A percentile compares a stretch with the other conserved stretches of the same genome.
phyloP scores from a whole-genome alignment of 2,113 vertebrate genomes.

The Tapirus terrestris region DNA sequence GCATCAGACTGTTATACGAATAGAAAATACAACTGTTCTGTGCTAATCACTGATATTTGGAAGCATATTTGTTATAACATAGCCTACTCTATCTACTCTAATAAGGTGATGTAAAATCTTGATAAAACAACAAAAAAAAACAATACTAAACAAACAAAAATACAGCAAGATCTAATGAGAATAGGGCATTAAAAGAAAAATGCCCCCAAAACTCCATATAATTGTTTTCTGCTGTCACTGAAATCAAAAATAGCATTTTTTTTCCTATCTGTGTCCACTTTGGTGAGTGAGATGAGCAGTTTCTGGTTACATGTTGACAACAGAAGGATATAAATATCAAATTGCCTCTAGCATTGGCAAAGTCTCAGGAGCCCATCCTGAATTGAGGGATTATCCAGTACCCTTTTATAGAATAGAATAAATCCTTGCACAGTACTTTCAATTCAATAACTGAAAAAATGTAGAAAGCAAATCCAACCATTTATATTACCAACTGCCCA shows the following conservation, averaged over 20 bases:
- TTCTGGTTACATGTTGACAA: conserved; percentile 42
- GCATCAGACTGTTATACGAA: background rate
- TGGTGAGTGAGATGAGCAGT: background rate
- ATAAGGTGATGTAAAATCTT: background rate
- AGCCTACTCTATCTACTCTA: background rate
- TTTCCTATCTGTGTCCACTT: background rate
- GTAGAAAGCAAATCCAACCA: conserved; percentile 40
- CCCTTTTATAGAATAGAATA: conserved; percentile 48
- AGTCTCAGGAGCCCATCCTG: background rate
- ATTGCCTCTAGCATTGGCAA: conserved; percentile 33
- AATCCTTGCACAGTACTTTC: conserved; percentile 61
- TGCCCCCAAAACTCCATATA: background rate
- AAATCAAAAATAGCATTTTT: background rate
- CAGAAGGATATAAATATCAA: conserved; percentile 32
- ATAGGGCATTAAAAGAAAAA: background rate
- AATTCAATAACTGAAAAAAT: conserved; percentile 57
- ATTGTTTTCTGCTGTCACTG: background rate
- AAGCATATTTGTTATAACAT: background rate
- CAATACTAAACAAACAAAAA: background rate
- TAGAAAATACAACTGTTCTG: background rate
- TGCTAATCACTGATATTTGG: background rate
- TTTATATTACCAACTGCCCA: conserved; percentile 38
- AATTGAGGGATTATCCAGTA: conserved; percentile 57
- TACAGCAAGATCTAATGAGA: background rate
- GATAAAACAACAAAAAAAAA: background rate